Conservation (phyloP, 2,797 vertebrate species). For the Heteromormyrus szaboi region DNA sequence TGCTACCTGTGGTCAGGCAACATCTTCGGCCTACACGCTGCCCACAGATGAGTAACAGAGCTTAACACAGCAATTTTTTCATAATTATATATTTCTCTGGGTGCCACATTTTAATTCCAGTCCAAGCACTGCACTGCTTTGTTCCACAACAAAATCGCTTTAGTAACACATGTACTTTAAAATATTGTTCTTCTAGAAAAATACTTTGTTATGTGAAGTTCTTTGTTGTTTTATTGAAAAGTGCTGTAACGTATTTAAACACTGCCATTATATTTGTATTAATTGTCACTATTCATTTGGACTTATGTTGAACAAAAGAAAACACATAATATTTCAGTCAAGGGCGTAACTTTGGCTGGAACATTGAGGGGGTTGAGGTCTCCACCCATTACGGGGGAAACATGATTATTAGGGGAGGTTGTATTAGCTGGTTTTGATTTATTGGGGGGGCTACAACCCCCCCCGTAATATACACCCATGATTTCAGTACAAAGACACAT, state of each 20-base stretch:
- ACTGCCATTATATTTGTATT: neutral
- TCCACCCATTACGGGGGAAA: no score
- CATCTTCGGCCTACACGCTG: neutral
- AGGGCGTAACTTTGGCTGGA: no score
- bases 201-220: neutral
- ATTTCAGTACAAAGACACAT: neutral
- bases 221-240: neutral
- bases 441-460: no score
- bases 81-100: constrained; percentile 3
- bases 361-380: no score
- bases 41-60: neutral
- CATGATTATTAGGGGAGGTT: no score
- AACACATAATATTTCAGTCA: neutral
- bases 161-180: neutral
- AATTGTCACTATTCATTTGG: neutral
- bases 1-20: neutral
- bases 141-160: neutral
- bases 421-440: no score
- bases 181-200: neutral
- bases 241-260: neutral
- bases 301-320: neutral
- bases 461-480: no score
- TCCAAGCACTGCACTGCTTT: neutral
- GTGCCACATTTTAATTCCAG: constrained; percentile 9
- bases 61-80: neutral